Evolutionary conservation across 1,140 invertebrate species (phyloP).

Genomic region (Meloidogyne exigua): DNA sequence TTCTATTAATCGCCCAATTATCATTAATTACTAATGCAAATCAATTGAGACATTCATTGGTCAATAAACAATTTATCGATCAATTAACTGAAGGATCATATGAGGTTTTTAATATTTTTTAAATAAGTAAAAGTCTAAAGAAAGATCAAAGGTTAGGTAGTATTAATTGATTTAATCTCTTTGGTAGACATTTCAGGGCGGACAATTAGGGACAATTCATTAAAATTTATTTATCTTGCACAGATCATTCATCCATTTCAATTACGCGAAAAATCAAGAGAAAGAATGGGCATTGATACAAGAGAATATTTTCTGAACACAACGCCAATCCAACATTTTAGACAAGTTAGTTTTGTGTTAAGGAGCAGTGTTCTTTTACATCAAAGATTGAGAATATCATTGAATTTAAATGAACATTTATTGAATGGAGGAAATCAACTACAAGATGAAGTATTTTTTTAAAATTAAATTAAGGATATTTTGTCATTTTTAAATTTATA

Average conservation of each 20-base stretch:
- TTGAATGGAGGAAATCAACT: conserved; percentile 55
- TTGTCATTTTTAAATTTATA: conserved; percentile 17
- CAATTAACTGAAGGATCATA: conserved; percentile 59
- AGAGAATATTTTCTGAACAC: conserved; percentile 61
- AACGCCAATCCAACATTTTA: conserved; percentile 54
- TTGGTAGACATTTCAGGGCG: not conserved
- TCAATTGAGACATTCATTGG: conserved; percentile 52
- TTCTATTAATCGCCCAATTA: not conserved
- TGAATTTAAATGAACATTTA: conserved; percentile 57
- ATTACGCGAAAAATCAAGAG: conserved; percentile 60
- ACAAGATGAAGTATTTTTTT: conserved; percentile 48
- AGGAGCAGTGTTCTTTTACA: conserved; percentile 29
- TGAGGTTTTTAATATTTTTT: conserved; percentile 29
- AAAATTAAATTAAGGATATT: conserved; percentile 9
- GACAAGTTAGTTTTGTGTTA: conserved; percentile 60
- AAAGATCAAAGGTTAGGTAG: not conserved
- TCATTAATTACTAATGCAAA: conserved; percentile 3
- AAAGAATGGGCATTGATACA: conserved; percentile 62
- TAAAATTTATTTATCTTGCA: too few relatives aligned
- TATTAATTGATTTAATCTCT: conserved; percentile 6
- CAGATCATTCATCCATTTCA: conserved; percentile 62
- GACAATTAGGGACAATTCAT: too few relatives aligned
- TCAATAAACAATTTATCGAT: conserved; percentile 60
- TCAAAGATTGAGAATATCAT: conserved; percentile 51
- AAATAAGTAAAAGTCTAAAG: not conserved